A percentile compares a stretch with the other conserved stretches of the same genome.
Evolutionary conservation across 2,113 vertebrate species (phyloP).

Genomic region (Eublepharis macularius): DNA sequence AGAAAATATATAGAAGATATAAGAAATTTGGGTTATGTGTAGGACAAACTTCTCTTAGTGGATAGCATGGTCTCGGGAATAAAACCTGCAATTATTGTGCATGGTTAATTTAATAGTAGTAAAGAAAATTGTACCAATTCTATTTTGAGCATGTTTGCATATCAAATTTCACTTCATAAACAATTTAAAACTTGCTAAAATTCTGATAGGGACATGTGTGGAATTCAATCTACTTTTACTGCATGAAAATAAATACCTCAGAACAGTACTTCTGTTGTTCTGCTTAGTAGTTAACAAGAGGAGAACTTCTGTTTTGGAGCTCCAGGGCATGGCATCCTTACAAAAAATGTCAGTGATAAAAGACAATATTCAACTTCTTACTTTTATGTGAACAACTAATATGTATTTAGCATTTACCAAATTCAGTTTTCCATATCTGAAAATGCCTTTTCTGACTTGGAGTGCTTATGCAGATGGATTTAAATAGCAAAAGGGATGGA

Average conservation of each 20-base stretch:
- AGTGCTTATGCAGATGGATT: not conserved
- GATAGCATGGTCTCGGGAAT: not conserved
- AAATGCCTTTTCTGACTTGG: not conserved
- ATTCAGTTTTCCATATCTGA: not conserved
- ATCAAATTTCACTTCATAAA: slow-evolving; percentile 41
- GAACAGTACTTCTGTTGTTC: slow-evolving; percentile 10
- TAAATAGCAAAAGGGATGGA: not conserved
- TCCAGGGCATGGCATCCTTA: not conserved
- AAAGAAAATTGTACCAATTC: slow-evolving; percentile 39
- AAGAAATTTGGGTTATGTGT: slow-evolving; percentile 24
- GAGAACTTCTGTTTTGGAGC: slow-evolving; percentile 18
- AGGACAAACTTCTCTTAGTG: slow-evolving; percentile 2
- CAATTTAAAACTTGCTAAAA: slow-evolving; percentile 46
- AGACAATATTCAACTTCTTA: not conserved
- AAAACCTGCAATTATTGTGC: slow-evolving; percentile 6
- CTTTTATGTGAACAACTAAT: not conserved
- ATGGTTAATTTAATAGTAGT: slow-evolving; percentile 12
- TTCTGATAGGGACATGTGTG: slow-evolving; percentile 18
- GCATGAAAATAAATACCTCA: slow-evolving; percentile 24
- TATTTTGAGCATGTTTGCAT: slow-evolving; percentile 28
- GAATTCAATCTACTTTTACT: slow-evolving; percentile 23
- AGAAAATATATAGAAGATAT: not conserved
- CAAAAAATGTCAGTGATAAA: not conserved
- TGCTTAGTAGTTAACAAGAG: slow-evolving; percentile 2
- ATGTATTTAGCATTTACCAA: not conserved